Percentiles rank a stretch among this genome's conserved stretches.
These are phyloP conservation scores for Leucoma salicis DNA, from an alignment of 2,888 invertebrate genomes.

Conservation along the genomic window DNA sequence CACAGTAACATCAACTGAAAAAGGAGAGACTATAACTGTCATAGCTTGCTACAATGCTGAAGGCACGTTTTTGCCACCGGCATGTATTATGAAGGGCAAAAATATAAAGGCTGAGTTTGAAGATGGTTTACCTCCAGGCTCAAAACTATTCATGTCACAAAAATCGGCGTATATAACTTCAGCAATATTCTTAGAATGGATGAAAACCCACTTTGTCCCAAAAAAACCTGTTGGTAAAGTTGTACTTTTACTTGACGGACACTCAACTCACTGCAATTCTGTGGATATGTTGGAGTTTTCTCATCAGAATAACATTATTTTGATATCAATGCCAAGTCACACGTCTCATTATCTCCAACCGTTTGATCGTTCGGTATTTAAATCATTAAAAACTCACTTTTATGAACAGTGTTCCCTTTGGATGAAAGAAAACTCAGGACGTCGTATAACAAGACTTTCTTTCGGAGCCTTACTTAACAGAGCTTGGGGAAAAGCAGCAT, in stretches of 20 bases:
- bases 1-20: constrained; percentile 29
- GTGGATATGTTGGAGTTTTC: background rate
- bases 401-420: constrained; percentile 21
- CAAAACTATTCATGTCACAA: background rate
- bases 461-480: constrained; percentile 18
- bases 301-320: background rate
- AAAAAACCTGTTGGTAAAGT: background rate
- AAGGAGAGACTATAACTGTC: constrained; percentile 32
- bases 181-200: background rate
- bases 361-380: constrained; percentile 22
- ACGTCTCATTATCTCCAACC: constrained; percentile 2
- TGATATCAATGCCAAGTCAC: background rate
- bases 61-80: constrained; percentile 9
- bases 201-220: background rate
- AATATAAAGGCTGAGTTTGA: constrained; percentile 32
- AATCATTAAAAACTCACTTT: constrained; percentile 32
- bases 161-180: background rate
- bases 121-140: no score
- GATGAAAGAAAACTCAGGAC: constrained; percentile 14
- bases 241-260: background rate
- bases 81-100: constrained; percentile 11
- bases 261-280: background rate
- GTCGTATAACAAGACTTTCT: constrained; percentile 11
- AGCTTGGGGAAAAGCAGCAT: constrained; percentile 22
- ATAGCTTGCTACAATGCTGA: constrained; percentile 13